phyloP scores from a whole-genome alignment of 2,113 vertebrate species.

The Arizona elegans region DNA sequence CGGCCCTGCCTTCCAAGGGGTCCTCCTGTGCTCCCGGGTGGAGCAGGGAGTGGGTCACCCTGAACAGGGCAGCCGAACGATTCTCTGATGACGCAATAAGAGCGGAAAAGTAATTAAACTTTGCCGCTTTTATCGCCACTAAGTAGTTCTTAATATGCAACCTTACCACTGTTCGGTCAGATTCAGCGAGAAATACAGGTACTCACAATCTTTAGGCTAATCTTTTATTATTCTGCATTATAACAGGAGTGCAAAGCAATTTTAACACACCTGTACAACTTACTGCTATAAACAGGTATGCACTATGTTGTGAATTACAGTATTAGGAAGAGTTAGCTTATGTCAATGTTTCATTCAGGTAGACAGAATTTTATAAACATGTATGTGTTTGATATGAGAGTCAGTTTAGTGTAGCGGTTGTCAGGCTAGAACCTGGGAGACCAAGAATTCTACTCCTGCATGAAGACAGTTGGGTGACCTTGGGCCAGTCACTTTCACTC shows the following conservation, averaged over 20 bases:
- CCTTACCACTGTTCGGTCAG: no score
- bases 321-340: neutral
- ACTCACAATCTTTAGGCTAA: neutral
- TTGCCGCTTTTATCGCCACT: no score
- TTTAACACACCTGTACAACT: neutral
- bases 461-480: neutral
- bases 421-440: neutral
- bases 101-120: no score
- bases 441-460: neutral
- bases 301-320: neutral
- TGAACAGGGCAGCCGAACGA: no score
- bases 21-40: no score
- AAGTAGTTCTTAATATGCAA: no score
- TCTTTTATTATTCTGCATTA: neutral
- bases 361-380: neutral
- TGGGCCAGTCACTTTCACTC: neutral
- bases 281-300: neutral
- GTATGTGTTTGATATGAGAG: neutral
- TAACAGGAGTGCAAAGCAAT: neutral
- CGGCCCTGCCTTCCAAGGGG: no score
- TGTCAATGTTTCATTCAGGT: neutral
- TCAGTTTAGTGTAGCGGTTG: neutral
- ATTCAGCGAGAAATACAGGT: neutral
- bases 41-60: no score
- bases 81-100: no score